Percentiles rank a stretch among this genome's conserved stretches.
Conservation (phyloP, 2,888 invertebrate genomes). For the Standfussiana lucernea region DNA sequence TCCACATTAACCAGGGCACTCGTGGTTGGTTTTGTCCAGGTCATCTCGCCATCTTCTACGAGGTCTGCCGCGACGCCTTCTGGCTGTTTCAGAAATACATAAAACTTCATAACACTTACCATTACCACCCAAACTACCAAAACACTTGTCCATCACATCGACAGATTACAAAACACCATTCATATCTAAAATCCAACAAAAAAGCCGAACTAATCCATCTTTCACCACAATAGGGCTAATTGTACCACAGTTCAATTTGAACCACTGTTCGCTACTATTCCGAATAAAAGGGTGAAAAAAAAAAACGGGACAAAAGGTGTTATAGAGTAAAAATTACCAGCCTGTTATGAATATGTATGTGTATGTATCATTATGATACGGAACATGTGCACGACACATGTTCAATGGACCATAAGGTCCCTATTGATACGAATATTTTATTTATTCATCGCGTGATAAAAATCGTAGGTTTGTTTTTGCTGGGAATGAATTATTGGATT, state of each 20-base stretch:
- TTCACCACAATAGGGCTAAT: constrained; percentile 78
- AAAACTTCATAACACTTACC: background rate
- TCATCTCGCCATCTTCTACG: background rate
- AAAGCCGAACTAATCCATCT: constrained; percentile 74
- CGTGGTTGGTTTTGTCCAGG: background rate
- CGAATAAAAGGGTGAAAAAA: constrained; percentile 79
- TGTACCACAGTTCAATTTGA: constrained; percentile 81
- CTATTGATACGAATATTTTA: constrained; percentile 79
- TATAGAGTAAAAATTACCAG: constrained; percentile 81
- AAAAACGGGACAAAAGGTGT: constrained; percentile 82
- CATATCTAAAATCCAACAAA: constrained; percentile 57
- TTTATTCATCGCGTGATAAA: constrained; percentile 75
- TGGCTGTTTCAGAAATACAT: background rate
- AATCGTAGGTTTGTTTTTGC: constrained; percentile 78
- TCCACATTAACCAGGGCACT: no score
- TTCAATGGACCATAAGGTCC: constrained; percentile 83
- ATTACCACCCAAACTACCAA: constrained; percentile 36
- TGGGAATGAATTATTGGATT: constrained; percentile 67
- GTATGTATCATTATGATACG: constrained; percentile 72
- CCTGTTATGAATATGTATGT: constrained; percentile 83
- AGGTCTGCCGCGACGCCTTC: background rate
- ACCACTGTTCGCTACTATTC: constrained; percentile 81
- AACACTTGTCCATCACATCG: constrained; percentile 55
- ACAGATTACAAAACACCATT: constrained; percentile 61
- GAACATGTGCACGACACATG: constrained; percentile 86